Evolutionary conservation across 37 sponge, comb jelly and placozoan species (phyloP).

Genomic region (Beroe forskalii): DNA sequence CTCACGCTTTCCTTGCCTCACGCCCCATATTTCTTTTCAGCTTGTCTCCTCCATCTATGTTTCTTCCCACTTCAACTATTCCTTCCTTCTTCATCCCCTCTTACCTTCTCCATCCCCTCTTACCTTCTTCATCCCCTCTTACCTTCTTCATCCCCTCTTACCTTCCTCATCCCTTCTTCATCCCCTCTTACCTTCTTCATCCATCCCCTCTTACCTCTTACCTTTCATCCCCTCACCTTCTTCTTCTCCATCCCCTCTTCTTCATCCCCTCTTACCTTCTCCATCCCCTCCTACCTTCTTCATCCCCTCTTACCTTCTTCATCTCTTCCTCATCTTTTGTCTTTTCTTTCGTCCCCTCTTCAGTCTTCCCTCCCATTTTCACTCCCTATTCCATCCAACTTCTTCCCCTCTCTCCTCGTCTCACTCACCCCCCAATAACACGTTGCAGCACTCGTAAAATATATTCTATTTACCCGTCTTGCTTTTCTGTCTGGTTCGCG

Average conservation of each 20-base stretch:
- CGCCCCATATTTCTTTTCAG: no score
- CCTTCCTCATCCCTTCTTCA: not conserved
- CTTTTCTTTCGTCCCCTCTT: not conserved
- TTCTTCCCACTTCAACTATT: no score
- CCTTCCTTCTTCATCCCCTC: not conserved
- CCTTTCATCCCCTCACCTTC: not conserved
- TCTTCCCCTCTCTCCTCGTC: constrained; percentile 25
- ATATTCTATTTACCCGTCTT: no score
- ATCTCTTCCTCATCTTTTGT: not conserved
- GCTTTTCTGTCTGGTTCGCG: no score
- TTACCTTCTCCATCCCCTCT: not conserved
- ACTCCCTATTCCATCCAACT: not conserved
- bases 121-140: not conserved
- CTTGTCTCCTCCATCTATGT: no score
- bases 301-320: not conserved
- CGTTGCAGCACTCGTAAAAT: no score
- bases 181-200: not conserved
- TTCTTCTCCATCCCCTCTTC: not conserved
- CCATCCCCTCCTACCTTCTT: not conserved
- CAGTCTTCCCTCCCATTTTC: not conserved
- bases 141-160: not conserved
- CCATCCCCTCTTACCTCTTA: not conserved
- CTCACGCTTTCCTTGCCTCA: no score
- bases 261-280: not conserved
- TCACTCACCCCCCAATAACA: constrained; percentile 27